Evolutionary conservation across 2,113 vertebrate species (phyloP).

Genomic region (Tinamus guttatus): DNA sequence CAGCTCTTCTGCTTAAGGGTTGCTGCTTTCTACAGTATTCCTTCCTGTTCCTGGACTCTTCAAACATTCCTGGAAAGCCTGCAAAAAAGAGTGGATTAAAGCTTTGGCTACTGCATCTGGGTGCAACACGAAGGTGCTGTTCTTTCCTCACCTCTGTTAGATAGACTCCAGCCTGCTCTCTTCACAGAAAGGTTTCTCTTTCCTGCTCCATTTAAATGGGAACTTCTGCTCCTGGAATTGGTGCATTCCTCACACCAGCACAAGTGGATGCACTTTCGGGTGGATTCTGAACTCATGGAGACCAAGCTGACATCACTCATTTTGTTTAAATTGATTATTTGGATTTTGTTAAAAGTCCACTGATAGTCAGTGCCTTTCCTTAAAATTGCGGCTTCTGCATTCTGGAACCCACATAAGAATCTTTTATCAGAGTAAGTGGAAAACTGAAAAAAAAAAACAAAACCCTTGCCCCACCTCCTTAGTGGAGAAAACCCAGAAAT

Average conservation of each 20-base stretch:
- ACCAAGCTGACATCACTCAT: fast-evolving
- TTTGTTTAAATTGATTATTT: neutral
- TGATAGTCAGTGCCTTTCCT: neutral
- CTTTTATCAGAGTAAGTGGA: neutral
- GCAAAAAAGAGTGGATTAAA: neutral
- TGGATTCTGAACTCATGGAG: neutral
- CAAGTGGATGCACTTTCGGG: neutral
- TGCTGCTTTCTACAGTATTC: neutral
- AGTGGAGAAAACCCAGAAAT: neutral
- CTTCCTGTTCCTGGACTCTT: neutral
- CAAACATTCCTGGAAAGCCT: no score
- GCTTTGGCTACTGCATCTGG: neutral
- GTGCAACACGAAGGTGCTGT: neutral
- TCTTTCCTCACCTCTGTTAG: neutral
- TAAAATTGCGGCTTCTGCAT: neutral
- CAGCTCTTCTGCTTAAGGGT: neutral
- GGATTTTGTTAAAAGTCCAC: neutral
- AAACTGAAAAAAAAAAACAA: neutral
- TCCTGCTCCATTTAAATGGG: neutral
- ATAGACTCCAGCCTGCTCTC: neutral
- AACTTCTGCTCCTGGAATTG: neutral
- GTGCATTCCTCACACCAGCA: neutral
- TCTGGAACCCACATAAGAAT: neutral
- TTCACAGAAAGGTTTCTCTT: neutral
- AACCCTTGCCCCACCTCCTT: neutral